Evolutionary conservation across 2,888 invertebrate species (phyloP).

Genomic region (Sericinus montela): DNA sequence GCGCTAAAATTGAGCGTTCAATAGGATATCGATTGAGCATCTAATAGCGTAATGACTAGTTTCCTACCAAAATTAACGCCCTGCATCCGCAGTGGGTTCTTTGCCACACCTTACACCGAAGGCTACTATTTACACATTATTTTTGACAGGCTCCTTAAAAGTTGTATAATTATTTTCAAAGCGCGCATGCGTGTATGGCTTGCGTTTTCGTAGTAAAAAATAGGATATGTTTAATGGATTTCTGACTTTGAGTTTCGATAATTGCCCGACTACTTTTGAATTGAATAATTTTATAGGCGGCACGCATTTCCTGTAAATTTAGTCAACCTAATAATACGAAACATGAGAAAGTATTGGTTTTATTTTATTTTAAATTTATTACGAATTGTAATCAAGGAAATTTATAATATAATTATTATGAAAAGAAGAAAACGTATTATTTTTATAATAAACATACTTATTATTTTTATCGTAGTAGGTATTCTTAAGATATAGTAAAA

Average conservation of each 20-base stretch:
- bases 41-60: constrained; percentile 73
- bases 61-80: constrained; percentile 71
- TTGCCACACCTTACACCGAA: constrained; percentile 45
- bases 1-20: constrained; percentile 54
- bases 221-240: constrained; percentile 59
- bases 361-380: not conserved
- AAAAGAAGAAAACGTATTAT: too few species aligned
- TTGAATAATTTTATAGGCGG: constrained; percentile 43
- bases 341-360: too few species aligned
- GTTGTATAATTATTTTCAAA: constrained; percentile 67
- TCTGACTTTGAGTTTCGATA: constrained; percentile 50
- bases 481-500: too few species aligned
- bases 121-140: constrained; percentile 76
- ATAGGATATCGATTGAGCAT: constrained; percentile 70
- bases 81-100: constrained; percentile 48
- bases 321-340: not conserved
- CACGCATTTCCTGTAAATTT: constrained; percentile 14
- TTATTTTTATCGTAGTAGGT: too few species aligned
- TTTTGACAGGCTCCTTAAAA: constrained; percentile 72
- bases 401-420: too few species aligned
- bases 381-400: not conserved
- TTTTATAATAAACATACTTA: too few species aligned
- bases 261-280: constrained; percentile 32
- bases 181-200: constrained; percentile 55
- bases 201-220: constrained; percentile 44